phyloP scores from a whole-genome alignment of 2,888 invertebrate genomes.

The Julus scanicus region DNA sequence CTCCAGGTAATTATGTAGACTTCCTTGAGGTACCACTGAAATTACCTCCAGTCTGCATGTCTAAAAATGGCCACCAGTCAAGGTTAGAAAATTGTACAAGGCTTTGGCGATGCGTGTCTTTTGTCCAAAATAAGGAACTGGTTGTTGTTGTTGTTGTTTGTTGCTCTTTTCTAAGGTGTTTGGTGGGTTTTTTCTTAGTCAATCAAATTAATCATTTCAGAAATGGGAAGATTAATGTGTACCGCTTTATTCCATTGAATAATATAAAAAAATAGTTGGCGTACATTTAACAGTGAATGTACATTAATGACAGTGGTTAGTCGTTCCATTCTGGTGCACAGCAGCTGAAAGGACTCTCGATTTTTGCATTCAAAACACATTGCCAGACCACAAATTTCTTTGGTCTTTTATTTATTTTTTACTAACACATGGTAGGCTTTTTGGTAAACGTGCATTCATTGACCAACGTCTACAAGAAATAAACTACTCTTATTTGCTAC shows the following conservation, averaged over 20 bases:
- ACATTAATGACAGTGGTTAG: background rate
- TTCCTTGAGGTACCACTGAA: background rate
- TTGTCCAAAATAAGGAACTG: conserved; percentile 12
- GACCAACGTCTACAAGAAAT: too few relatives aligned
- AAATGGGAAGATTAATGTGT: background rate
- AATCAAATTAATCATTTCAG: background rate
- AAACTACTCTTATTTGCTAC: too few relatives aligned
- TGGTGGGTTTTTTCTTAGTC: background rate
- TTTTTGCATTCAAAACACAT: too few relatives aligned
- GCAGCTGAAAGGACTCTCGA: background rate
- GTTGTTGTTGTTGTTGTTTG: background rate
- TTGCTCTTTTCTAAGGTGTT: background rate
- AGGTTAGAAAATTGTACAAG: conserved; percentile 18
- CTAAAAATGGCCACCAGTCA: conserved; percentile 15
- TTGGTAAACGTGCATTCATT: too few relatives aligned
- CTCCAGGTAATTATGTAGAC: background rate
- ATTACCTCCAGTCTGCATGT: background rate
- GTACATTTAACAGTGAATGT: background rate
- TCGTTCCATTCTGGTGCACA: conserved; percentile 13
- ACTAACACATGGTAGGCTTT: too few relatives aligned
- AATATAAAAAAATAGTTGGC: background rate
- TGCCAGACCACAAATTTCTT: too few relatives aligned
- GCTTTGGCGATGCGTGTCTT: background rate
- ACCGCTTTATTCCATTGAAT: background rate
- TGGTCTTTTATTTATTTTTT: too few relatives aligned